Conservation (phyloP, 2,113 vertebrate genomes). For the Dicrurus megarhynchus region DNA sequence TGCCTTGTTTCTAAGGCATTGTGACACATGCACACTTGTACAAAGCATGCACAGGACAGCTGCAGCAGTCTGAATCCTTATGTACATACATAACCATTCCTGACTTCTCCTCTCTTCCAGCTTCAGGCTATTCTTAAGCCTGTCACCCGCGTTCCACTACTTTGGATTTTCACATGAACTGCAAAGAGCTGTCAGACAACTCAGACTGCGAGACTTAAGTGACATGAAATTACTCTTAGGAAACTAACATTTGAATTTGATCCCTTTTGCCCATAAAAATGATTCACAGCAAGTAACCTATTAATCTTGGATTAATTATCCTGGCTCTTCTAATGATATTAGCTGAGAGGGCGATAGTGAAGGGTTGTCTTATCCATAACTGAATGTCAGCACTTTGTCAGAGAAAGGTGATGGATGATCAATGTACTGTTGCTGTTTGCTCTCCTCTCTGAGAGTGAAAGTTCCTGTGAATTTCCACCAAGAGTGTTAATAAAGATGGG, state of each 20-base stretch:
- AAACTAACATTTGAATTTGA: not conserved
- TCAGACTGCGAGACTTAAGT: not conserved
- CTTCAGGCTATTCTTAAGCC: not conserved
- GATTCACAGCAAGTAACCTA: not conserved
- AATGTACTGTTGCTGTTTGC: not conserved
- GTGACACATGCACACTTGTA: not conserved
- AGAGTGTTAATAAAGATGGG: not conserved
- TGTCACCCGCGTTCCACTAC: not conserved
- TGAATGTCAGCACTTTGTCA: constrained; percentile 20
- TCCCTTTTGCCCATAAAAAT: constrained; percentile 20
- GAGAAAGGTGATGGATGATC: not conserved
- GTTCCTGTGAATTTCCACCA: not conserved
- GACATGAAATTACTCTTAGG: not conserved
- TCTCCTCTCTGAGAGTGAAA: not conserved
- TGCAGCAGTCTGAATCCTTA: not conserved
- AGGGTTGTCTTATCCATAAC: not conserved
- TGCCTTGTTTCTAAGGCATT: not conserved
- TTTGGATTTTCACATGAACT: not conserved
- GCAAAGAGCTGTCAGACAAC: not conserved
- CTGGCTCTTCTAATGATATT: not conserved
- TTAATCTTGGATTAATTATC: constrained; percentile 34
- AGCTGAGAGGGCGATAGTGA: not conserved
- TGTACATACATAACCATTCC: not conserved
- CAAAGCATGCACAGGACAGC: not conserved
- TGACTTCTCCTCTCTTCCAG: not conserved